phyloP scores from a whole-genome alignment of 2,797 vertebrate genomes.

The Chaetodon trifasciatus region DNA sequence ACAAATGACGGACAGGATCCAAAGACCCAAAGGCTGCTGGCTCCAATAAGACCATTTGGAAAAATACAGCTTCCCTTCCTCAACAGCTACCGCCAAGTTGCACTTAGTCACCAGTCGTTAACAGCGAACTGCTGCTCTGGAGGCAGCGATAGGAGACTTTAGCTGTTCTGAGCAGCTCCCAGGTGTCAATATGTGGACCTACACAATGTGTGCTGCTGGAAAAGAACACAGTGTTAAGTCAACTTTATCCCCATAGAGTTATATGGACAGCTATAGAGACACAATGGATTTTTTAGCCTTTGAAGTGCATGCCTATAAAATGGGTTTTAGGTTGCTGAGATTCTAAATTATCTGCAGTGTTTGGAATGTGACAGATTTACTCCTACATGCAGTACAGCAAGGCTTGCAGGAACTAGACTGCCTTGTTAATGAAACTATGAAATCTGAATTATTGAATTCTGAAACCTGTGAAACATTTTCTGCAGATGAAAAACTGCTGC shows the following conservation, averaged over 20 bases:
- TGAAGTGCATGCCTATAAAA: constrained; percentile 5
- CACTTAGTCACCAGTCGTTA: constrained; percentile 5
- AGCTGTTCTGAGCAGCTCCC: constrained; percentile 2
- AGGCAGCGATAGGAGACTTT: background rate
- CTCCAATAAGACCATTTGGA: constrained; percentile 3
- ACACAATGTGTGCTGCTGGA: constrained; percentile 7
- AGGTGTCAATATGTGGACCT: background rate
- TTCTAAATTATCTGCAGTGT: constrained; percentile 14
- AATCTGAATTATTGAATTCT: too few species aligned
- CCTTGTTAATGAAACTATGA: constrained; percentile 5
- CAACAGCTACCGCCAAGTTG: background rate
- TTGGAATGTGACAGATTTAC: constrained; percentile 42
- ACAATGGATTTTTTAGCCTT: constrained; percentile 2
- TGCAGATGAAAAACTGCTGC: constrained; percentile 1
- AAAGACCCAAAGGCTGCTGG: background rate
- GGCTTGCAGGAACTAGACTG: background rate
- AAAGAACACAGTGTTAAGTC: constrained; percentile 32
- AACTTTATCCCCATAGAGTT: constrained; percentile 1
- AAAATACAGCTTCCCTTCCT: background rate
- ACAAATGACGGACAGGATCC: background rate
- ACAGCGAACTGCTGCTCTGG: constrained; percentile 13
- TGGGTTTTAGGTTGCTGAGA: background rate
- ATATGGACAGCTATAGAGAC: constrained; percentile 1
- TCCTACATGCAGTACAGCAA: background rate
- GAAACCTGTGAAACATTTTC: constrained; percentile 4